Percentiles rank a stretch among this genome's conserved stretches.
Evolutionary conservation across 2,888 invertebrate genomes (phyloP).

Genomic region (Sminthurides aquaticus): DNA sequence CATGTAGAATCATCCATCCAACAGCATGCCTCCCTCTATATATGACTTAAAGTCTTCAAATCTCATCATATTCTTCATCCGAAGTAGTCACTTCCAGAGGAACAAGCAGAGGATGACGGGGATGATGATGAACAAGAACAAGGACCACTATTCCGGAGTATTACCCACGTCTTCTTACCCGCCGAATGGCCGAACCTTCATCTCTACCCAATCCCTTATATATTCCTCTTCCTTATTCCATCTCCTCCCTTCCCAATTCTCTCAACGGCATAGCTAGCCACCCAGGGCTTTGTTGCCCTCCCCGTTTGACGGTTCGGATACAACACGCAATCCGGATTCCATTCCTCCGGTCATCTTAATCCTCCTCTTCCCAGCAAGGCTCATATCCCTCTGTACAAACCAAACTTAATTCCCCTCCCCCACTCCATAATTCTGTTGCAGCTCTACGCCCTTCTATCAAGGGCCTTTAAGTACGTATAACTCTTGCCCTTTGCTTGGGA

Average conservation of each 20-base stretch:
- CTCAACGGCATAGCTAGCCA: conserved; percentile 14
- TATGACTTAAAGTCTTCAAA: conserved; percentile 10
- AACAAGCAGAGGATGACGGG: background rate
- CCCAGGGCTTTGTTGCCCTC: conserved; percentile 29
- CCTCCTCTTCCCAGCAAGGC: background rate
- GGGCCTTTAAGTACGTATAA: too few species aligned
- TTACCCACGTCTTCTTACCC: background rate
- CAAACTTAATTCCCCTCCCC: too few species aligned
- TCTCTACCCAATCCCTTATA: background rate
- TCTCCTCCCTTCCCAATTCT: background rate
- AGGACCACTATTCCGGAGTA: background rate
- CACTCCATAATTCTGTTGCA: too few species aligned
- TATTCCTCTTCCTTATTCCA: too few species aligned
- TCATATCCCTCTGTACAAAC: background rate
- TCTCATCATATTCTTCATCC: conserved; percentile 4
- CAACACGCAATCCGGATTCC: conserved; percentile 25
- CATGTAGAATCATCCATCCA: conserved; percentile 15
- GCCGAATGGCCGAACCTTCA: too few species aligned
- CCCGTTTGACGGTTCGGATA: conserved; percentile 19
- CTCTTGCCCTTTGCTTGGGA: too few species aligned
- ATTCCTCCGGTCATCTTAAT: conserved; percentile 5
- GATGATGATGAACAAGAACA: background rate
- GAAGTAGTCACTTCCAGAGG: conserved; percentile 1
- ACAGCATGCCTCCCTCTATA: conserved; percentile 5
- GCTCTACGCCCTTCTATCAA: too few species aligned